A percentile compares a stretch with the other conserved stretches of the same genome.
phyloP scores from a whole-genome alignment of 1,140 invertebrate species.

The Diorhabda sublineata region DNA sequence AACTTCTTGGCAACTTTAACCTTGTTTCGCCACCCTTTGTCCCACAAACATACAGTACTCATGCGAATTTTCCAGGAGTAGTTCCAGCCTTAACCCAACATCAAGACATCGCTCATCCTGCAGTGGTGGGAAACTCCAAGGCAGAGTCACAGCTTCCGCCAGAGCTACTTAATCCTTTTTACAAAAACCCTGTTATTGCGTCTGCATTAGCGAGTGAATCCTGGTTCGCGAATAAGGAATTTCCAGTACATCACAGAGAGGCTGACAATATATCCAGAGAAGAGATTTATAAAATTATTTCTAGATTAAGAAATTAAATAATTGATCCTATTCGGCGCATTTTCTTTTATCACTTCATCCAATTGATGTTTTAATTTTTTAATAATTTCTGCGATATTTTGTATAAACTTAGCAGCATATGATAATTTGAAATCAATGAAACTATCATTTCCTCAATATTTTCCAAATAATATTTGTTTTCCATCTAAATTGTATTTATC shows the following conservation, averaged over 20 bases:
- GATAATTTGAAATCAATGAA: too few relatives aligned
- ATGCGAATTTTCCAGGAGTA: neutral
- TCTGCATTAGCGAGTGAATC: slow-evolving; percentile 68
- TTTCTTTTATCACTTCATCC: too few relatives aligned
- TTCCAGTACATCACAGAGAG: slow-evolving; percentile 68
- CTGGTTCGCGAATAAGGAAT: slow-evolving; percentile 69
- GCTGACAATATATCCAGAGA: slow-evolving; percentile 73
- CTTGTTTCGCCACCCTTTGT: slow-evolving; percentile 1
- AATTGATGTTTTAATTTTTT: too few relatives aligned
- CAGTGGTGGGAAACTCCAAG: slow-evolving; percentile 55
- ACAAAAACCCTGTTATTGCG: slow-evolving; percentile 68
- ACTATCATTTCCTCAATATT: too few relatives aligned
- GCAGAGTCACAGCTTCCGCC: slow-evolving; percentile 57
- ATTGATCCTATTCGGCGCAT: too few relatives aligned
- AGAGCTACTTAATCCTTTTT: slow-evolving; percentile 67
- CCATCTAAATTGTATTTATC: too few relatives aligned
- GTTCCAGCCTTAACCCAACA: slow-evolving; percentile 1
- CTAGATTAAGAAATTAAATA: slow-evolving; percentile 19
- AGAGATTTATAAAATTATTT: slow-evolving; percentile 66
- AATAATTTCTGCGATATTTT: too few relatives aligned
- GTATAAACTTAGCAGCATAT: too few relatives aligned
- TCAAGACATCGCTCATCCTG: slow-evolving; percentile 50
- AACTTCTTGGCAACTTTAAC: slow-evolving; percentile 8
- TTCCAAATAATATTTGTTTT: too few relatives aligned
- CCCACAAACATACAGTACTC: neutral